Evolutionary conservation across 2,113 vertebrate species (phyloP).

Genomic region (Ameiurus melas): DNA sequence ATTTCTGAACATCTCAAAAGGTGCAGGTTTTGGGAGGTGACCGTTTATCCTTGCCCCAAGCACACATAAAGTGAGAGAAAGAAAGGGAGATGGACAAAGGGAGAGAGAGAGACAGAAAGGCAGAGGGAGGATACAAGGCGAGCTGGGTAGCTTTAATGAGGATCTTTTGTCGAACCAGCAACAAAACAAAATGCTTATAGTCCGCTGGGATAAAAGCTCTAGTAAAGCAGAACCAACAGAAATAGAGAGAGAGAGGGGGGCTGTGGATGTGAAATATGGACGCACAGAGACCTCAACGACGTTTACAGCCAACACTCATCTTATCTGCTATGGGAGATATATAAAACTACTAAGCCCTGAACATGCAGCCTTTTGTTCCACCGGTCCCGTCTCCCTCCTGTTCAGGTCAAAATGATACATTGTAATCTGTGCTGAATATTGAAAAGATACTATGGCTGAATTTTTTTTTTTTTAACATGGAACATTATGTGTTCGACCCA

Average conservation of each 20-base stretch:
- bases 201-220: constrained; percentile 50
- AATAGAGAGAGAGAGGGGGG: constrained; percentile 7
- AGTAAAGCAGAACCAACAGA: constrained; percentile 28
- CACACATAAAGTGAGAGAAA: constrained; percentile 42
- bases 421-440: not conserved
- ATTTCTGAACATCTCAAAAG: constrained; percentile 6
- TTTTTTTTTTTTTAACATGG: not conserved
- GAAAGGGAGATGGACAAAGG: not conserved
- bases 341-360: constrained; percentile 42
- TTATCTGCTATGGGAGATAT: constrained; percentile 17
- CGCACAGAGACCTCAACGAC: constrained; percentile 21
- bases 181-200: constrained; percentile 44
- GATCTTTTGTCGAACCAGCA: constrained; percentile 53
- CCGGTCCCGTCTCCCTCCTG: not conserved
- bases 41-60: constrained; percentile 21
- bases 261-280: constrained; percentile 45
- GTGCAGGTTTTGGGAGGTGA: constrained; percentile 26
- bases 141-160: constrained; percentile 44
- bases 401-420: not conserved
- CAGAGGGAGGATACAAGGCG: constrained; percentile 19
- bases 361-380: constrained; percentile 36
- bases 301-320: constrained; percentile 46
- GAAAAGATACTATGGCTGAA: not conserved
- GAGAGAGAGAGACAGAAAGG: constrained; percentile 22
- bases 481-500: not conserved